Base-by-base conservation (phyloP, 2,113 vertebrate species). In the Dicrurus megarhynchus region DNA sequence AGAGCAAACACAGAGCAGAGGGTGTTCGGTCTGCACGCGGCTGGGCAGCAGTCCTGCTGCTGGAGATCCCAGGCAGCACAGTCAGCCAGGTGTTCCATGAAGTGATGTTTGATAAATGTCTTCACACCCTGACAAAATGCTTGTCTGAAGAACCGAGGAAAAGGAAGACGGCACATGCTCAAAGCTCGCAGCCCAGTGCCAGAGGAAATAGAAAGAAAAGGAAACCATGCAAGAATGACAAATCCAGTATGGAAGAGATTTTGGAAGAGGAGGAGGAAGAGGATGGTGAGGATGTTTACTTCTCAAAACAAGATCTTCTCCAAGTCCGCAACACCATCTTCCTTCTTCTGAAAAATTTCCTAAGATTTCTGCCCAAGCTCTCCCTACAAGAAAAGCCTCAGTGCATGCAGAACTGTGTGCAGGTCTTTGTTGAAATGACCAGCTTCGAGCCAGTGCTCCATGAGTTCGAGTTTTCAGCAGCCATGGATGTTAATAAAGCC, bases 11-110 rank as follows among this genome's bases (percentile, higher is more conserved):
- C 97, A 0, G 96, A 96, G n/a, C 97, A 98, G 97, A 98, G 99
- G 78, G 80, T 98, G 30, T 89, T 37, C 3, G 96, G 98, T 11
- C 98, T 99, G 50, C 98, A 98, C 2, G 98, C 99, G 0, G 99
- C 99, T 4, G 98, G 99, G 2, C 42, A 99, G 47, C 99, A 99
- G 92, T 99, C 68, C 91, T 99, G 63, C 97, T 99, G 27, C 97
- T 99, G 44, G 98, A 98, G 82, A 97, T 98, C 65, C 99, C 99
- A 97, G 99, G 99, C 41, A 99, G 99, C 84, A 87, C 99, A 14
- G 98, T 97, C 82, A 98, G 98, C 97, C 98, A 98, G 83, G 94
- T 99, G 50, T 99, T 99, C 91, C 99, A 99, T 75, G 98, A 99
- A 21, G 98, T 99, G 85, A 97, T 99, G 88, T 98, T 99, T 96